Evolutionary conservation across 1,140 invertebrate species (phyloP).

Genomic region (Macrosteles quadrilineatus): DNA sequence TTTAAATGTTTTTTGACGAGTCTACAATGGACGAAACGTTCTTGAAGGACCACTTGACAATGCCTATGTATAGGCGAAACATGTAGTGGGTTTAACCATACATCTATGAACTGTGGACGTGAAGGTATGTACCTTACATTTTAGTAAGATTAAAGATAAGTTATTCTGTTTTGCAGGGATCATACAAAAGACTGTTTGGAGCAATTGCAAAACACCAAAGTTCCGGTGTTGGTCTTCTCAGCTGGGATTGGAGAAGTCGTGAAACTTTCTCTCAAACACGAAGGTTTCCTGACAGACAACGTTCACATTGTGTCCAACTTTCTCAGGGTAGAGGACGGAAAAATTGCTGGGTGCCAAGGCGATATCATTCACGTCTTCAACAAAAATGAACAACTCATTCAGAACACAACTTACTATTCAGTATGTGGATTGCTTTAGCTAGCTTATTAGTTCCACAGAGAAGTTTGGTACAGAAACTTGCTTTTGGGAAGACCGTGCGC

Average conservation of each 20-base stretch:
- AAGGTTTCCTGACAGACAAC: slow-evolving; percentile 70
- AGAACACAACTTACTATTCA: slow-evolving; percentile 75
- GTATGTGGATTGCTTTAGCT: no score
- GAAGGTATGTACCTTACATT: no score
- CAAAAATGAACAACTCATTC: slow-evolving; percentile 85
- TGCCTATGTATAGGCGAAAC: no score
- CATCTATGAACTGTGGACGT: no score
- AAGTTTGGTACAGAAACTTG: no score
- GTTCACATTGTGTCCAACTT: slow-evolving; percentile 91
- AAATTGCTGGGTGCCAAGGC: slow-evolving; percentile 69
- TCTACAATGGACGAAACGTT: no score
- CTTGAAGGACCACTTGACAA: no score
- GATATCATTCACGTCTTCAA: slow-evolving; percentile 85
- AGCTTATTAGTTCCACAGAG: no score
- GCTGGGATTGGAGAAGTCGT: slow-evolving; percentile 91
- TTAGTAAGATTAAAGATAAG: no score
- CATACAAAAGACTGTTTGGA: slow-evolving; percentile 71
- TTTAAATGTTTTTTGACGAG: no score
- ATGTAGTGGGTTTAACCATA: no score
- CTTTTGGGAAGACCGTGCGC: no score
- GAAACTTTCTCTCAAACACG: slow-evolving; percentile 69
- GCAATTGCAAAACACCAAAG: slow-evolving; percentile 60
- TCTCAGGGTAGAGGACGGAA: slow-evolving; percentile 71
- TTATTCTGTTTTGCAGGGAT: slow-evolving; percentile 57
- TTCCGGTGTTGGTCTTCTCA: slow-evolving; percentile 91